A percentile compares a stretch with the other conserved stretches of the same genome.
Evolutionary conservation across 2,797 vertebrate genomes (phyloP).

Genomic region (Amblyopsis hoosieri): DNA sequence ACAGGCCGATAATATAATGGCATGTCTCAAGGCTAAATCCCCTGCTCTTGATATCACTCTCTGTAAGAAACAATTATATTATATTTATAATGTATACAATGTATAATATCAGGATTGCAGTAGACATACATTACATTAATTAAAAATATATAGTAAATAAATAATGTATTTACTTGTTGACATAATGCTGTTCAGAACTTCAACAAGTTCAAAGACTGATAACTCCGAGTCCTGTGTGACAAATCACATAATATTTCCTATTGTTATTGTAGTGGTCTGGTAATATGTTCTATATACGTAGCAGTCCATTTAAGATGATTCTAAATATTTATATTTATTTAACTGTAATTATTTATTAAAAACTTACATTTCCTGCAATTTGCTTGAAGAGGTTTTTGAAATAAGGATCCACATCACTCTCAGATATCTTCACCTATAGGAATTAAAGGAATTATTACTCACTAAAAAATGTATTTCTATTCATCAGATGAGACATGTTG

Average conservation of each 20-base stretch:
- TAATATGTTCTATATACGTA: background rate
- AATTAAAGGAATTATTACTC: background rate
- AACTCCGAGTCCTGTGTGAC: constrained; percentile 84
- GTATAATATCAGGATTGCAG: background rate
- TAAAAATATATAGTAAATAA: accelerated
- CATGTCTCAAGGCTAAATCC: constrained; percentile 73
- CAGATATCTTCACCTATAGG: constrained; percentile 71
- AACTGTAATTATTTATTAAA: background rate
- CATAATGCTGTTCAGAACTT: constrained; percentile 83
- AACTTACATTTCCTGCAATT: constrained; percentile 83
- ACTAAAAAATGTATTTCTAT: background rate
- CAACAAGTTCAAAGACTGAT: constrained; percentile 80
- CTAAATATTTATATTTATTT: background rate
- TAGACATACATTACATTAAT: background rate
- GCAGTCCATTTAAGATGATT: background rate
- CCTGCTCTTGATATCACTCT: constrained; percentile 66
- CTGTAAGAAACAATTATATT: constrained; percentile 41
- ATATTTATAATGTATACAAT: background rate
- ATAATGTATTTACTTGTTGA: constrained; percentile 74
- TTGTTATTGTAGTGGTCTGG: background rate
- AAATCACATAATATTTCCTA: background rate
- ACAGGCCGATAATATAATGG: constrained; percentile 72
- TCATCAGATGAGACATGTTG: background rate
- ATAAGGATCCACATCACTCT: constrained; percentile 78
- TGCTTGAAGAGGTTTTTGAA: constrained; percentile 83